These are phyloP conservation scores for Rissa tridactyla DNA, from an alignment of 2,113 vertebrate genomes.

Conservation along the genomic window DNA sequence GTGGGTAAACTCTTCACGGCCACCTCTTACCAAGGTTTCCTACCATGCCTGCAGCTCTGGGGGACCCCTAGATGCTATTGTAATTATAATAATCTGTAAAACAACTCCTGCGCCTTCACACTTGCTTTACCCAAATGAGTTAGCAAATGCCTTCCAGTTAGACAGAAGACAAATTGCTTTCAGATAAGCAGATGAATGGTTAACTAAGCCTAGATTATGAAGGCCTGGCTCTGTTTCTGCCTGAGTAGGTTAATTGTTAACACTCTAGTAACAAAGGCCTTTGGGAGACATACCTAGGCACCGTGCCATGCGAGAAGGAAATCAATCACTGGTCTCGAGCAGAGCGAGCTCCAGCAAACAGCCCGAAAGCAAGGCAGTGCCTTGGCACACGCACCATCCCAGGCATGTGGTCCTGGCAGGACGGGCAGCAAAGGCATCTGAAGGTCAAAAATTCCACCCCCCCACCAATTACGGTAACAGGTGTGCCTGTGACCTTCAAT, in stretches of 20 bases:
- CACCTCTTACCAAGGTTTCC: not conserved
- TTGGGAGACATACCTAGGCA: conserved; percentile 17
- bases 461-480: not conserved
- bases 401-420: not conserved
- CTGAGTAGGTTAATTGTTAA: conserved; percentile 60
- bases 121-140: not conserved
- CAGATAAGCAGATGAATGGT: conserved; percentile 42
- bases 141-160: not conserved
- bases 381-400: not conserved
- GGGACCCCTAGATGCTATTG: not conserved
- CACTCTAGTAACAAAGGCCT: conserved; percentile 26
- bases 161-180: not conserved
- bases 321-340: not conserved
- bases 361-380: not conserved
- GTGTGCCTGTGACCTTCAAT: not conserved
- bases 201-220: not conserved
- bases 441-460: not conserved
- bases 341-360: not conserved
- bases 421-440: not conserved
- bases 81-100: not conserved
- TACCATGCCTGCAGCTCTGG: not conserved
- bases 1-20: not conserved
- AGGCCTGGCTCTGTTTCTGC: conserved; percentile 29
- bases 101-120: not conserved
- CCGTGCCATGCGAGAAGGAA: not conserved